Conservation (phyloP, 1,140 invertebrate genomes). For the Cyclargus thomasi region DNA sequence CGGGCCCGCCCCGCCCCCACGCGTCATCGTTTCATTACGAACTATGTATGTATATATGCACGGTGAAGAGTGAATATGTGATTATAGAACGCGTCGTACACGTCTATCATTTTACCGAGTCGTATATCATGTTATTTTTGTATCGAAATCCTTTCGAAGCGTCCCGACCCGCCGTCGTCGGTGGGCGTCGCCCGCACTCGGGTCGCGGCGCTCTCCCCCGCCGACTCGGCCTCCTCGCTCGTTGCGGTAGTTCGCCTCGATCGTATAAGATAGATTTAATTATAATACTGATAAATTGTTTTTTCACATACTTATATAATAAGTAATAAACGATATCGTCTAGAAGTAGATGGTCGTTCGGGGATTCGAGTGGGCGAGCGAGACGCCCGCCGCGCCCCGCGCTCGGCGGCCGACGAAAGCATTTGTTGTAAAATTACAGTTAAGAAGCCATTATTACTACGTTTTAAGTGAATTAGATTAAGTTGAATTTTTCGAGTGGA, state of each 20-base stretch:
- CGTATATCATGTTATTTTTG: slow-evolving; percentile 62
- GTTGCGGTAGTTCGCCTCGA: slow-evolving; percentile 35
- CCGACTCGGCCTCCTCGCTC: slow-evolving; percentile 11
- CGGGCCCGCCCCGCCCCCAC: slow-evolving; percentile 31
- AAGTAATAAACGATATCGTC: slow-evolving; percentile 55
- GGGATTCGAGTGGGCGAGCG: slow-evolving; percentile 36
- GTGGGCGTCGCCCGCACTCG: slow-evolving; percentile 23
- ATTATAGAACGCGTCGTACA: slow-evolving; percentile 53
- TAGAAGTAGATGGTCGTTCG: slow-evolving; percentile 51
- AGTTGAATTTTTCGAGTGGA: slow-evolving; percentile 72
- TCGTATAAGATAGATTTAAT: slow-evolving; percentile 42
- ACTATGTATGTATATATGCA: slow-evolving; percentile 70
- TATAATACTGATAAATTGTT: slow-evolving; percentile 57
- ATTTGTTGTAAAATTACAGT: slow-evolving; percentile 72
- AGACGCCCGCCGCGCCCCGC: slow-evolving; percentile 44
- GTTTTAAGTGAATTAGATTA: slow-evolving; percentile 72
- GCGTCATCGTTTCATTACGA: slow-evolving; percentile 31
- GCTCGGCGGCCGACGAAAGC: slow-evolving; percentile 67
- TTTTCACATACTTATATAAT: slow-evolving; percentile 64
- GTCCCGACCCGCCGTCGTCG: slow-evolving; percentile 20
- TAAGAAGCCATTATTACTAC: slow-evolving; percentile 70
- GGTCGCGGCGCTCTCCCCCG: slow-evolving; percentile 29
- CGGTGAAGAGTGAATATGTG: slow-evolving; percentile 59
- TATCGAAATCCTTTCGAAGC: slow-evolving; percentile 49
- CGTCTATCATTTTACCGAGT: slow-evolving; percentile 48